Conservation (phyloP, 2,797 vertebrate species). For the Gymnocypris eckloni region DNA sequence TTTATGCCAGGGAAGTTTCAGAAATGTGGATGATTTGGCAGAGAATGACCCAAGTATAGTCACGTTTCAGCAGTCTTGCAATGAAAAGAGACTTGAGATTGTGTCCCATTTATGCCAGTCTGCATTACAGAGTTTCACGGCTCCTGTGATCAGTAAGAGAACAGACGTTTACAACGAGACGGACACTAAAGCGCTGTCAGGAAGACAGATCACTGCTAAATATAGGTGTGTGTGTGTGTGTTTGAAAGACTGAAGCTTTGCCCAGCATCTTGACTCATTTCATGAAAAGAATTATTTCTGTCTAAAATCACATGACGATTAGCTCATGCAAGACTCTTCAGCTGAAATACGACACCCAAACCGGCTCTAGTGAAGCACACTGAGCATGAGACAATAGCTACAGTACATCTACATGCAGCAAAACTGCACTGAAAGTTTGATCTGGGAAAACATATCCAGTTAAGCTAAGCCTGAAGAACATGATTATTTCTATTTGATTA, state of each 20-base stretch:
- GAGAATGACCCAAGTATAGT: background rate
- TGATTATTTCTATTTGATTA: too few relatives aligned
- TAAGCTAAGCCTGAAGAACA: background rate
- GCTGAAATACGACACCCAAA: conserved; percentile 6
- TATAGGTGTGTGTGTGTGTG: background rate
- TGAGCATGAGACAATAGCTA: background rate
- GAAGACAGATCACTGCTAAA: background rate
- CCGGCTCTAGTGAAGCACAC: background rate
- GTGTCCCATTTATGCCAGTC: background rate
- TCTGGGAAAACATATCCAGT: too few relatives aligned
- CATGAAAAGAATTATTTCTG: background rate
- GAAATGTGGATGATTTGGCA: background rate
- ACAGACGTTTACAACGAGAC: background rate
- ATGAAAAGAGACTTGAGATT: background rate
- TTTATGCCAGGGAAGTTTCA: background rate
- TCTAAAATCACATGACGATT: conserved; percentile 3
- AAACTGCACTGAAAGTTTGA: background rate
- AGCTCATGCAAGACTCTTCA: background rate
- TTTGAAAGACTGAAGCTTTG: conserved; percentile 15
- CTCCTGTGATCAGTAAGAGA: background rate
- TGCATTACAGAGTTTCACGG: background rate
- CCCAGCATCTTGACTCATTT: conserved; percentile 15
- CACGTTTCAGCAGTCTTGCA: too few relatives aligned
- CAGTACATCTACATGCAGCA: background rate
- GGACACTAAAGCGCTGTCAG: background rate